Evolutionary conservation across 2,888 invertebrate genomes (phyloP).

Genomic region (Oxystoma pomonae): DNA sequence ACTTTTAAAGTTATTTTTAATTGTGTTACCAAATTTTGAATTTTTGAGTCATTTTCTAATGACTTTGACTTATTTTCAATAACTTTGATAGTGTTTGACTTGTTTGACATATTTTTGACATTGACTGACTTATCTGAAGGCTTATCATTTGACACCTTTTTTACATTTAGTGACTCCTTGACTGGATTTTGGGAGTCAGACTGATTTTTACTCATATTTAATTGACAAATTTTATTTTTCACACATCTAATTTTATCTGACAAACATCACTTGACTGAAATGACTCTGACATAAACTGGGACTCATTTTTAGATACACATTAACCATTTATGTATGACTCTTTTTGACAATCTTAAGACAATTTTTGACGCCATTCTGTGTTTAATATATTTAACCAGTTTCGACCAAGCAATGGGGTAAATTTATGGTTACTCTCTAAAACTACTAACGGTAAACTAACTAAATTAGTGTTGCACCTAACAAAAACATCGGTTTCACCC

Average conservation of each 20-base stretch:
- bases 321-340: no score
- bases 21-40: not conserved
- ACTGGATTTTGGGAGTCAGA: not conserved
- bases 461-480: not conserved
- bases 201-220: not conserved
- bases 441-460: slow-evolving; percentile 5
- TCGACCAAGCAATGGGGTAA: no score
- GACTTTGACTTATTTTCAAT: slow-evolving; percentile 1
- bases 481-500: slow-evolving; percentile 1
- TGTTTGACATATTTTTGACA: no score
- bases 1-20: not conserved
- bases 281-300: not conserved
- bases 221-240: not conserved
- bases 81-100: no score
- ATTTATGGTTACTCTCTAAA: not conserved
- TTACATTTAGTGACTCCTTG: no score
- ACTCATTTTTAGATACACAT: no score
- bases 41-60: not conserved
- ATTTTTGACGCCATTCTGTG: not conserved
- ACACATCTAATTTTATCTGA: not conserved
- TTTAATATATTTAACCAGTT: not conserved
- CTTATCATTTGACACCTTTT: not conserved
- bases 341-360: not conserved
- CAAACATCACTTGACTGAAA: not conserved
- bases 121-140: no score